Conservation (phyloP, 2,797 vertebrate genomes). For the Pantherophis vulpinus region DNA sequence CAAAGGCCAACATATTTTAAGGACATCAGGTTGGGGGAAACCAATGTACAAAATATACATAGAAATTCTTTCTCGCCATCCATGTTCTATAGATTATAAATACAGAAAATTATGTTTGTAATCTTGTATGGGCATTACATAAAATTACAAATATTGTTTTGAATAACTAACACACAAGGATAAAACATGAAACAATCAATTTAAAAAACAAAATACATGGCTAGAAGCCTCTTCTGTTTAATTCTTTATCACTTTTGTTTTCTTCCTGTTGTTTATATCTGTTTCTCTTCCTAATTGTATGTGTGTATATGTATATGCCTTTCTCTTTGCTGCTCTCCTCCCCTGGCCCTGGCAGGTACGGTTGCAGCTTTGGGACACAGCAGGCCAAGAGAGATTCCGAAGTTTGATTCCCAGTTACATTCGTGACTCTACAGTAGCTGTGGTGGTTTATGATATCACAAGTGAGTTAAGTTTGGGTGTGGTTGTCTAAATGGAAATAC, state of each 20-base stretch:
- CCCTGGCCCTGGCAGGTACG: slow-evolving; percentile 75
- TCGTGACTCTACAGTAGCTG: slow-evolving; percentile 90
- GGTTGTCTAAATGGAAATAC: not conserved
- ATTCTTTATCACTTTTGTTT: not conserved
- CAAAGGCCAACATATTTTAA: too few relatives aligned
- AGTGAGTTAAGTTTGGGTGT: slow-evolving; percentile 74
- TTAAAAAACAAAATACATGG: not conserved
- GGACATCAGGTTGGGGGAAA: not conserved
- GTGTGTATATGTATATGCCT: not conserved
- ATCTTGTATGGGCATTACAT: not conserved
- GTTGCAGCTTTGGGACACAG: slow-evolving; percentile 93
- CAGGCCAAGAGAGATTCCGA: slow-evolving; percentile 88
- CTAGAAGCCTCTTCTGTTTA: not conserved
- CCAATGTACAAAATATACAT: not conserved
- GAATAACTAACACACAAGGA: not conserved
- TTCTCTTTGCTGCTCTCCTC: not conserved
- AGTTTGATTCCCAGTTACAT: slow-evolving; percentile 93
- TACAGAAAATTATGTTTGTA: not conserved
- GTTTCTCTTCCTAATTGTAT: slow-evolving; percentile 4
- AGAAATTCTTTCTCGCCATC: not conserved
- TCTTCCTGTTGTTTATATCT: not conserved
- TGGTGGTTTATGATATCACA: slow-evolving; percentile 92
- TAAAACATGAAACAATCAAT: not conserved
- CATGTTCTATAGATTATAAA: not conserved
- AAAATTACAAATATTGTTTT: not conserved